These are phyloP conservation scores for Empis stercorea DNA, from an alignment of 2,888 invertebrate species.

Conservation along the genomic window DNA sequence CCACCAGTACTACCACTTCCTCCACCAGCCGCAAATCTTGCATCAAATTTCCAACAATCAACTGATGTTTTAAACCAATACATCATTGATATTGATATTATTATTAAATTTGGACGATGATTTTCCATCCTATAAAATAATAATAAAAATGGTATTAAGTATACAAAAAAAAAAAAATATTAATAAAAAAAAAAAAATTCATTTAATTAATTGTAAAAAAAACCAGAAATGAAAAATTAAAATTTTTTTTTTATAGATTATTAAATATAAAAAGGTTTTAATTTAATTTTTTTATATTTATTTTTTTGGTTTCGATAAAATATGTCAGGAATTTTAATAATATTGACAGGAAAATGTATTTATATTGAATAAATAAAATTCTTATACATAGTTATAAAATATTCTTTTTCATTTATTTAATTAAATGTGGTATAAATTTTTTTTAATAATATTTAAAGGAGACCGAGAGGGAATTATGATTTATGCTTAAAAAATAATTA, in stretches of 20 bases:
- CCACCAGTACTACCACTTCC: slow-evolving; percentile 17
- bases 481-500: too few species aligned
- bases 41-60: slow-evolving; percentile 36
- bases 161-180: too few species aligned
- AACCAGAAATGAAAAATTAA: not conserved
- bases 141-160: not conserved
- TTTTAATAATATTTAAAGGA: too few species aligned
- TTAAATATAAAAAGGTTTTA: too few species aligned
- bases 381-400: too few species aligned
- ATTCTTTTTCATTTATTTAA: too few species aligned
- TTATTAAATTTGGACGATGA: slow-evolving; percentile 26
- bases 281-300: too few species aligned
- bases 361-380: not conserved
- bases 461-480: too few species aligned
- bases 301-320: not conserved
- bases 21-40: slow-evolving; percentile 18
- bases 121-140: slow-evolving; percentile 22
- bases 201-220: not conserved
- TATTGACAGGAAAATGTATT: not conserved
- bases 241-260: too few species aligned
- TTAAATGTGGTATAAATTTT: too few species aligned
- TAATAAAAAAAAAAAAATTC: slow-evolving; percentile 1
- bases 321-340: not conserved
- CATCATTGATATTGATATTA: slow-evolving; percentile 33
- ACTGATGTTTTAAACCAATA: slow-evolving; percentile 28